These are phyloP conservation scores for Antennarius striatus DNA, from an alignment of 2,113 vertebrate genomes.

Conservation along the genomic window DNA sequence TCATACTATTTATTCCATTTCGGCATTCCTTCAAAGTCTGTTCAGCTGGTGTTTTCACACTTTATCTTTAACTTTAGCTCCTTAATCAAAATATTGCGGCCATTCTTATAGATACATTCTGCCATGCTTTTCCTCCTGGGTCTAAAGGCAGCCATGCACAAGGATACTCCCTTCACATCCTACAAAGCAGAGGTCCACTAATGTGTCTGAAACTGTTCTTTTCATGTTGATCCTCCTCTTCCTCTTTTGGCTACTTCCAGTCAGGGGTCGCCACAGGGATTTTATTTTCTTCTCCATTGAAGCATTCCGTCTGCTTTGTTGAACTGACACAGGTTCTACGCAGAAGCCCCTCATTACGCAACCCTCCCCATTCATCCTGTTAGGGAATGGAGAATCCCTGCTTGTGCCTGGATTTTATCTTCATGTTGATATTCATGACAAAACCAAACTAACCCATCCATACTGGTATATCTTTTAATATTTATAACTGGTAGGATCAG, in stretches of 20 bases:
- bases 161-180: slow-evolving; percentile 61
- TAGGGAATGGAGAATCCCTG: too few relatives aligned
- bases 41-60: slow-evolving; percentile 52
- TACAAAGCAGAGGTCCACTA: slow-evolving; percentile 50
- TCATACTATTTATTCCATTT: slow-evolving; percentile 45
- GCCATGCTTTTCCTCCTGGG: slow-evolving; percentile 53
- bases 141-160: slow-evolving; percentile 49
- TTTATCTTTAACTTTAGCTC: slow-evolving; percentile 57
- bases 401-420: too few relatives aligned
- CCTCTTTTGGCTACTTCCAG: too few relatives aligned
- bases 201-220: slow-evolving; percentile 23
- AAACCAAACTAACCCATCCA: not conserved
- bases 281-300: too few relatives aligned
- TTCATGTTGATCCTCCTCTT: slow-evolving; percentile 12
- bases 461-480: not conserved
- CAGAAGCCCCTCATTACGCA: too few relatives aligned
- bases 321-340: too few relatives aligned
- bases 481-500: not conserved
- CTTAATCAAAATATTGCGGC: slow-evolving; percentile 72
- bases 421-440: too few relatives aligned
- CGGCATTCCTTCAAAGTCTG: slow-evolving; percentile 30
- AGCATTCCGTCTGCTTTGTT: too few relatives aligned
- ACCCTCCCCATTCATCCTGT: too few relatives aligned
- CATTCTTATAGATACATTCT: slow-evolving; percentile 60
- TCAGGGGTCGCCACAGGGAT: too few relatives aligned